phyloP scores from a whole-genome alignment of 2,888 invertebrate species.

The Eurois occulta region DNA sequence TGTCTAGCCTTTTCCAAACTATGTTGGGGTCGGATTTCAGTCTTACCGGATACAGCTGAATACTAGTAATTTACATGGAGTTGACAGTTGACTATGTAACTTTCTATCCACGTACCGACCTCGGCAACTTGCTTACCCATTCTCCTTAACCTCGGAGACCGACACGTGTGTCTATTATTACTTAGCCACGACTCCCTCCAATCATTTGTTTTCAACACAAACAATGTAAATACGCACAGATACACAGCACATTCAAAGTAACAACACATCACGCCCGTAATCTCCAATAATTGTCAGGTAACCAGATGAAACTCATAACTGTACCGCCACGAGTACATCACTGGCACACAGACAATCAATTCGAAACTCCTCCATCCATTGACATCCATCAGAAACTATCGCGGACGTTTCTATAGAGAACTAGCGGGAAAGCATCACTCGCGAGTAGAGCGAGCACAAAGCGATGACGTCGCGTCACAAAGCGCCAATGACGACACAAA shows the following conservation, averaged over 20 bases:
- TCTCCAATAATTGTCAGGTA: neutral
- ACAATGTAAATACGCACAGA: neutral
- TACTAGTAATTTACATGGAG: neutral
- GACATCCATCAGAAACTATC: conserved; percentile 65
- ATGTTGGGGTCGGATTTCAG: neutral
- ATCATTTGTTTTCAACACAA: neutral
- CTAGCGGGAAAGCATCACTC: conserved; percentile 58
- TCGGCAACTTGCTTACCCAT: neutral
- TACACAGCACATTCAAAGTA: neutral
- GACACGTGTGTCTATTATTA: neutral
- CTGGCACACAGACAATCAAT: conserved; percentile 51
- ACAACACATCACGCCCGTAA: neutral
- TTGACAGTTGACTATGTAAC: neutral
- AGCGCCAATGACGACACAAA: conserved; percentile 67
- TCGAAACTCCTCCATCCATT: conserved; percentile 57
- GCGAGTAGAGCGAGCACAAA: conserved; percentile 63
- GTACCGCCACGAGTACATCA: conserved; percentile 17
- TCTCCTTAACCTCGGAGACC: neutral
- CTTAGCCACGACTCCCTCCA: neutral
- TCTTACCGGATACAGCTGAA: neutral
- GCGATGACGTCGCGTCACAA: conserved; percentile 65
- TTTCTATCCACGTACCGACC: neutral
- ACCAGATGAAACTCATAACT: neutral
- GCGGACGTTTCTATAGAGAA: conserved; percentile 61
- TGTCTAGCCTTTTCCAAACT: neutral